Percentiles rank a stretch among this genome's conserved stretches.
phyloP scores from a whole-genome alignment of 2,888 invertebrate genomes.

The Pyrgus malvae region DNA sequence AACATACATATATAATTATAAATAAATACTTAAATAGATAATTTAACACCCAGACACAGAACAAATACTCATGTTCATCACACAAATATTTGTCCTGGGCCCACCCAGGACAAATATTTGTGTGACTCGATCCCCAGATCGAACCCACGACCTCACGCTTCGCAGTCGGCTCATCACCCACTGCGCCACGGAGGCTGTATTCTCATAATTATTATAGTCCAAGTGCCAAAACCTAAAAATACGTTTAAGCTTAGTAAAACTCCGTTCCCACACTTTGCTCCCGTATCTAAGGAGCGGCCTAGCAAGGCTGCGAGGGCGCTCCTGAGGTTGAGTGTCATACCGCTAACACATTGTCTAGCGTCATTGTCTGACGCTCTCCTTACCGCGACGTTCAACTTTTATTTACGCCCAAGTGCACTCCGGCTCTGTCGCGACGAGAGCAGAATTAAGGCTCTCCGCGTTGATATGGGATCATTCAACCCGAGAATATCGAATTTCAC shows the following conservation, averaged over 20 bases:
- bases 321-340: slow-evolving; percentile 69
- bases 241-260: not conserved
- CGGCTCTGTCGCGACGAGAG: slow-evolving; percentile 70
- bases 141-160: too few species aligned
- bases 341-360: slow-evolving; percentile 76
- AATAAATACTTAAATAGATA: too few species aligned
- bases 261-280: not conserved
- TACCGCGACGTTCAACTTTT: slow-evolving; percentile 75
- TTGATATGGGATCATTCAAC: slow-evolving; percentile 82
- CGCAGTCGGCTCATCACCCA: too few species aligned
- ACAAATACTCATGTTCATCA: too few species aligned
- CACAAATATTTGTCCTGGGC: too few species aligned
- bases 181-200: too few species aligned
- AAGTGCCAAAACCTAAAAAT: too few species aligned
- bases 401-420: slow-evolving; percentile 80
- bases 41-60: too few species aligned
- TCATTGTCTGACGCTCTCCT: slow-evolving; percentile 73
- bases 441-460: slow-evolving; percentile 77
- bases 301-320: slow-evolving; percentile 53
- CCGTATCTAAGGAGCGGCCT: slow-evolving; percentile 5
- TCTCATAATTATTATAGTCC: too few species aligned
- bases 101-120: too few species aligned
- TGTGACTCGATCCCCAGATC: too few species aligned
- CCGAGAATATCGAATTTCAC: slow-evolving; percentile 77
- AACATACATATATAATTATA: too few species aligned